Conservation (phyloP, 2,888 invertebrate genomes). For the Pterostichus niger region DNA sequence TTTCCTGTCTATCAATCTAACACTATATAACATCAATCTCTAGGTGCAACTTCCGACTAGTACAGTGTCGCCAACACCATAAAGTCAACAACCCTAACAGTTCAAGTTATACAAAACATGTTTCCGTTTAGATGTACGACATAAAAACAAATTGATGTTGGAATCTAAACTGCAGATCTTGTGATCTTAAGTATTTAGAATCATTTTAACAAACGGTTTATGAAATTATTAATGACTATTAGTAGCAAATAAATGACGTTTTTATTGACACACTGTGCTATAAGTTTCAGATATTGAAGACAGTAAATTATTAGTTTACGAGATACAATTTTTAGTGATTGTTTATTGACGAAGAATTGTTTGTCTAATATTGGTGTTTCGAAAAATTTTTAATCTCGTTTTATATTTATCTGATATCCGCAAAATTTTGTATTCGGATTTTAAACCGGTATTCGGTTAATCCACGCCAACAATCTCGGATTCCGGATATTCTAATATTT, state of each 20-base stretch:
- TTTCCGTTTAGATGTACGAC: neutral
- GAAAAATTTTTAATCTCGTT: no score
- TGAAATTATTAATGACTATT: conserved; percentile 40
- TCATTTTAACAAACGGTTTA: neutral
- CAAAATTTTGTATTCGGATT: no score
- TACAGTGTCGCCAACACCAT: conserved; percentile 18
- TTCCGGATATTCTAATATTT: no score
- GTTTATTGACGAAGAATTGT: no score
- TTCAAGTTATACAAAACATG: conserved; percentile 12
- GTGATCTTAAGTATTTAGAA: neutral
- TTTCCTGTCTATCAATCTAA: neutral
- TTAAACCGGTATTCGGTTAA: no score
- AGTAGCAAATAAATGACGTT: neutral
- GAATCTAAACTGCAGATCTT: neutral
- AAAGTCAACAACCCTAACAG: conserved; percentile 60
- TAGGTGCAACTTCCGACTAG: conserved; percentile 26
- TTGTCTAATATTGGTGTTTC: no score
- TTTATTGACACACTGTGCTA: conserved; percentile 1
- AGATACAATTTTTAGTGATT: no score
- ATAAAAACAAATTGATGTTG: conserved; percentile 26
- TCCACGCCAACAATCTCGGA: no score
- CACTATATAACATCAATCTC: conserved; percentile 18
- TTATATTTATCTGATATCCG: no score
- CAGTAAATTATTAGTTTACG: conserved; percentile 34
- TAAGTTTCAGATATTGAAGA: neutral